Percentiles rank a stretch among this genome's conserved stretches.
Evolutionary conservation across 2,888 invertebrate species (phyloP).

Genomic region (Plemyria rubiginata): DNA sequence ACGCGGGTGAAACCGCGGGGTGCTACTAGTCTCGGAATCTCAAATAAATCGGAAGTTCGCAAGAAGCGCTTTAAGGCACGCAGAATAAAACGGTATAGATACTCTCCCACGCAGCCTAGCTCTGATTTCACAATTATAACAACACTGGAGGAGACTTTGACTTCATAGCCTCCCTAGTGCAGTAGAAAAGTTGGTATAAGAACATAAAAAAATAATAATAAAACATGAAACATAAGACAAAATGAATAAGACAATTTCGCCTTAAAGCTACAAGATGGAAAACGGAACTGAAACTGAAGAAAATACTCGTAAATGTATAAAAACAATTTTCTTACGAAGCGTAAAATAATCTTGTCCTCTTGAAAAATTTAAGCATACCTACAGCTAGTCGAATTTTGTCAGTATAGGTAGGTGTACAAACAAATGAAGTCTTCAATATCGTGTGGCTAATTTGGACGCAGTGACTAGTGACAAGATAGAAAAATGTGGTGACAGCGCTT

Average conservation of each 20-base stretch:
- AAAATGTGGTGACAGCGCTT: slow-evolving; percentile 30
- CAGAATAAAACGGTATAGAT: background rate
- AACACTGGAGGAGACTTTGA: slow-evolving; percentile 5
- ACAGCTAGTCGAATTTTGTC: too few relatives aligned
- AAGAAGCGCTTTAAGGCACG: too few relatives aligned
- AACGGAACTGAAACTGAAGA: background rate
- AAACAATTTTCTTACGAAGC: background rate
- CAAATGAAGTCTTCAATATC: slow-evolving; percentile 20
- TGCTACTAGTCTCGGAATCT: too few relatives aligned
- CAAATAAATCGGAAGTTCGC: too few relatives aligned
- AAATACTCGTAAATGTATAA: background rate
- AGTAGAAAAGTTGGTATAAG: background rate
- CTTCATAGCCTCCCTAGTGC: background rate
- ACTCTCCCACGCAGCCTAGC: slow-evolving; percentile 17
- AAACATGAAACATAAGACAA: slow-evolving; percentile 12
- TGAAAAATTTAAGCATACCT: background rate
- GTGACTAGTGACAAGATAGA: slow-evolving; percentile 32
- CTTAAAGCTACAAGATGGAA: background rate
- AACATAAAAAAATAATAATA: slow-evolving; percentile 6
- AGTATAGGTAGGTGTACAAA: background rate
- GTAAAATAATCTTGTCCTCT: background rate
- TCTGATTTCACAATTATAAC: background rate
- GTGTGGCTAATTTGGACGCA: slow-evolving; percentile 17
- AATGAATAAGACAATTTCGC: background rate
- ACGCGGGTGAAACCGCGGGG: too few relatives aligned